Conservation (phyloP, 1,140 invertebrate genomes). For the Oppia nitens region DNA sequence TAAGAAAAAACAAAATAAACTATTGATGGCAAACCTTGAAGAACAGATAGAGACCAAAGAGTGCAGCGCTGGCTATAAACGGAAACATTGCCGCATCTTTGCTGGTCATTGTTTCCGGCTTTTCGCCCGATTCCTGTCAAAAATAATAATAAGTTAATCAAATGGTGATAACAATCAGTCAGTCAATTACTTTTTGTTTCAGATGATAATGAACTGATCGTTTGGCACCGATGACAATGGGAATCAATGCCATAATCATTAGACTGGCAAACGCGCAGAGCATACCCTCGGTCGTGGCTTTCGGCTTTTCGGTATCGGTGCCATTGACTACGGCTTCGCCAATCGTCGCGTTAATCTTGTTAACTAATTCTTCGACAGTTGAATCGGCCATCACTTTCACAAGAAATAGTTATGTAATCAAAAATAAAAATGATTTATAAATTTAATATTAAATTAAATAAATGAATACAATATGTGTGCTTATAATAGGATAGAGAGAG, state of each 20-base stretch:
- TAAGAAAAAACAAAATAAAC: background rate
- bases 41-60: constrained; percentile 76
- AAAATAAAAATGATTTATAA: too few relatives aligned
- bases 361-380: too few relatives aligned
- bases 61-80: constrained; percentile 72
- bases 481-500: too few relatives aligned
- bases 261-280: constrained; percentile 80
- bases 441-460: too few relatives aligned
- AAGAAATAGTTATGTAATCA: too few relatives aligned
- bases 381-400: too few relatives aligned
- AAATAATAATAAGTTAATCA: constrained; percentile 17
- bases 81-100: constrained; percentile 95
- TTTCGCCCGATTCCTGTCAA: constrained; percentile 60
- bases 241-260: constrained; percentile 84
- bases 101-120: constrained; percentile 79
- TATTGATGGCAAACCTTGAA: constrained; percentile 58
- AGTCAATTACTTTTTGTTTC: constrained; percentile 63
- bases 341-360: constrained; percentile 1
- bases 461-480: too few relatives aligned
- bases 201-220: constrained; percentile 82
- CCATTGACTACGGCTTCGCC: background rate
- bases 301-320: constrained; percentile 43
- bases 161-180: too few relatives aligned
- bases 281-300: constrained; percentile 80
- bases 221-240: constrained; percentile 87